phyloP scores from a whole-genome alignment of 2,113 vertebrate genomes.

The Gulo gulo region DNA sequence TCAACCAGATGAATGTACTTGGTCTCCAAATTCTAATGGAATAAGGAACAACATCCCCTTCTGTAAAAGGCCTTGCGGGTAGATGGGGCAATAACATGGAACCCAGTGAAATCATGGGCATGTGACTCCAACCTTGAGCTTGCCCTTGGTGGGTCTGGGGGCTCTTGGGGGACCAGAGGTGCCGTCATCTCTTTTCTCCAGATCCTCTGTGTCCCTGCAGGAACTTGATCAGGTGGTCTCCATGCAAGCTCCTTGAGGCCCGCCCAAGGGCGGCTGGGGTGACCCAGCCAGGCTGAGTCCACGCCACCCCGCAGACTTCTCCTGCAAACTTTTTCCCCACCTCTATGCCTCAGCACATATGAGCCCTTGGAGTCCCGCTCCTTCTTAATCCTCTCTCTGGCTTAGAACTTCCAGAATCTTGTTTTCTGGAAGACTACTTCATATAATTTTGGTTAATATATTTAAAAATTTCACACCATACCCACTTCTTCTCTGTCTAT shows the following conservation, averaged over 20 bases:
- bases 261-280: neutral
- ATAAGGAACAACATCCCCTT: neutral
- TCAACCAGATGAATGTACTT: neutral
- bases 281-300: neutral
- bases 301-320: neutral
- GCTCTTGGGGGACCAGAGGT: neutral
- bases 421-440: neutral
- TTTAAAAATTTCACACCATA: neutral
- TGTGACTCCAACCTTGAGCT: neutral
- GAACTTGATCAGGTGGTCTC: neutral
- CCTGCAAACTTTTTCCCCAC: neutral
- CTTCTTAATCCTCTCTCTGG: neutral
- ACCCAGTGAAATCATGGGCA: fast-evolving
- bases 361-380: neutral
- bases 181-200: neutral
- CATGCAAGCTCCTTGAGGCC: neutral
- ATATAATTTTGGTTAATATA: slow-evolving; percentile 23
- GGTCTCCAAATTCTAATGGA: neutral
- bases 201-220: neutral
- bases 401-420: neutral
- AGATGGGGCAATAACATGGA: neutral
- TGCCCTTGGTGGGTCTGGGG: neutral
- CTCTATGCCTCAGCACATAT: neutral
- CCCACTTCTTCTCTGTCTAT: neutral
- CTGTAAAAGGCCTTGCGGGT: neutral